These are phyloP conservation scores for Carpatolechia fugitivella DNA, from an alignment of 2,888 invertebrate species.

Conservation along the genomic window DNA sequence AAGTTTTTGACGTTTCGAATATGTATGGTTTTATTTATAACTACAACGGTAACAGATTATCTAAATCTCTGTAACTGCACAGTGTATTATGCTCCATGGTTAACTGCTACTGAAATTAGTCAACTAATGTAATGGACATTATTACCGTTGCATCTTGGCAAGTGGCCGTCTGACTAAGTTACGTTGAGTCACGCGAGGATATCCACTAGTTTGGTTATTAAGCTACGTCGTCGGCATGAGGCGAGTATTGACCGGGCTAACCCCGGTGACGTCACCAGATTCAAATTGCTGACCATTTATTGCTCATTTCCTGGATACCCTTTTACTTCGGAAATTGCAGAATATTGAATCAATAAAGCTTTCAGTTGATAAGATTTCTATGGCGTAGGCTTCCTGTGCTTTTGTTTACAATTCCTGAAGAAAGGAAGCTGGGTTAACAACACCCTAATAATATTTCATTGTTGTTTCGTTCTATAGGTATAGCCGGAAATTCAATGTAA, in stretches of 20 bases:
- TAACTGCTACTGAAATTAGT: too few relatives aligned
- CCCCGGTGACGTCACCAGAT: background rate
- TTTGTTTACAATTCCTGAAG: background rate
- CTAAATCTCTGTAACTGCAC: too few relatives aligned
- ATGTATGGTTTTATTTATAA: too few relatives aligned
- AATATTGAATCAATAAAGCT: background rate
- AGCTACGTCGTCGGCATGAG: background rate
- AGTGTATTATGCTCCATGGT: too few relatives aligned
- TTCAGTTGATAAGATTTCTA: background rate
- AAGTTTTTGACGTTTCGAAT: too few relatives aligned
- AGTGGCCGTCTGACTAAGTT: too few relatives aligned
- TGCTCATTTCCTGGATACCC: slow-evolving; percentile 8
- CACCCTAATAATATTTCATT: background rate
- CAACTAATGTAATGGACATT: too few relatives aligned
- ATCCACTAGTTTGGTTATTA: background rate
- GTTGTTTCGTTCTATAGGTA: background rate
- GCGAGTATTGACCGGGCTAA: slow-evolving; percentile 2
- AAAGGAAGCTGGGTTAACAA: background rate
- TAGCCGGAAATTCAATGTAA: background rate
- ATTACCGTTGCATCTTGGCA: too few relatives aligned
- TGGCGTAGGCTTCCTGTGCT: background rate
- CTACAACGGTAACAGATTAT: too few relatives aligned
- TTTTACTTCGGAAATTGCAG: slow-evolving; percentile 6
- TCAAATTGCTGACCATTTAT: background rate
- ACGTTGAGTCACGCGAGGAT: background rate